Base-by-base conservation (phyloP, 2,888 invertebrate genomes). In the Thera obeliscata region DNA sequence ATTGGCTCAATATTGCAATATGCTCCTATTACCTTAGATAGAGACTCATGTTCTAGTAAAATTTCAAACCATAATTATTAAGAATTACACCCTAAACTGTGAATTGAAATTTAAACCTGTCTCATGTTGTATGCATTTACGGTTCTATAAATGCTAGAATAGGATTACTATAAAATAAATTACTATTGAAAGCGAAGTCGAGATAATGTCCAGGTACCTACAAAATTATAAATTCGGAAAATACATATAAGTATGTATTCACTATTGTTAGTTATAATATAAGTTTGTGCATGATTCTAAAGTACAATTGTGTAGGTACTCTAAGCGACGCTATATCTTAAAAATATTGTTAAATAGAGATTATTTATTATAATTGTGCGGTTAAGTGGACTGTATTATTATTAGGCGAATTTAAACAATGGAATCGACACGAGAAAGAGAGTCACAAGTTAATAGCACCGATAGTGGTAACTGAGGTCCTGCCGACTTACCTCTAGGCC, bases 291-390 rank as follows among this genome's bases (percentile, higher is more conserved):
- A 87, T 87, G 83, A 81, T 84, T 85, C 75, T 81, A 80, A 79
- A 88, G 91, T 91, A 91, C 90, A 91, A 84, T 56, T 65, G 71
- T 73, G 72, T 22, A 22, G 22, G 22, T 73, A 90, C 90, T 83
- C 76, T 80, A 81, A 81, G 78, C 85, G 85, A 84, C 83, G 84
- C 83, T 85, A 85, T 64, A 83, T 87, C 61, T 82, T 87, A 83
- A 56, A 49, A 85, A 88, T 82, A 86, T 90, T 90, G 88, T 91
- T 91, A 88, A 80, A 87, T 89, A 87, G 85, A 87, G 78, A 88
- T 88, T 79, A 87, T 88, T 74, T 89, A 22, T 22, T 22, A 87
- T 88, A 88, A 48, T 61, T n/a, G n/a, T n/a, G n/a, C n/a, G n/a
- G n/a, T n/a, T n/a, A n/a, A n/a, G n/a, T n/a, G n/a, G n/a, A n/a